Conservation (phyloP, 2,113 vertebrate genomes). For the Entelurus aequoreus region DNA sequence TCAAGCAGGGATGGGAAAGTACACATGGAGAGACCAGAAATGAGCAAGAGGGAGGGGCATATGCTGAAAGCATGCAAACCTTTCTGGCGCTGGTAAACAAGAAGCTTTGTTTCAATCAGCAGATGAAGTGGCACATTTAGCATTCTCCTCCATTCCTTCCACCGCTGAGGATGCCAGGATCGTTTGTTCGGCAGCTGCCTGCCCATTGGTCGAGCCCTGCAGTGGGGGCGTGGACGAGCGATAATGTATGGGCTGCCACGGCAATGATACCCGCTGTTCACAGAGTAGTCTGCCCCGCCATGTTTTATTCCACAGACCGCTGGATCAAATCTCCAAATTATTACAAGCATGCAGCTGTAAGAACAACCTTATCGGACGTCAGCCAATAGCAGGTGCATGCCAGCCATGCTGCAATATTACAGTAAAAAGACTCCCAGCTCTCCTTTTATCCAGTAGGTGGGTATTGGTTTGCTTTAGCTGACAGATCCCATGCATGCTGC, state of each 20-base stretch:
- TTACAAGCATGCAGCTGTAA: conserved; percentile 41
- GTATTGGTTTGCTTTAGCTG: conserved; percentile 24
- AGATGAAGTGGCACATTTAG: conserved; percentile 55
- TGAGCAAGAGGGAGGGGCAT: conserved; percentile 34
- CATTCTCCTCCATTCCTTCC: conserved; percentile 42
- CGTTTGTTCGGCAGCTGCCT: conserved; percentile 50
- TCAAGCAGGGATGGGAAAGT: conserved; percentile 49
- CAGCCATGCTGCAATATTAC: conserved; percentile 20
- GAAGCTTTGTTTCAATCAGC: conserved; percentile 66
- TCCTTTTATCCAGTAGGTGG: conserved; percentile 9
- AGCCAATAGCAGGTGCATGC: conserved; percentile 50
- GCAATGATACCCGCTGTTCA: conserved; percentile 60
- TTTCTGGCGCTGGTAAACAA: conserved; percentile 62
- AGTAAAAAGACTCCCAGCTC: conserved; percentile 7
- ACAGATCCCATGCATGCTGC: conserved; percentile 43
- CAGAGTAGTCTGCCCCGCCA: conserved; percentile 60
- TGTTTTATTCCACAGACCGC: conserved; percentile 41
- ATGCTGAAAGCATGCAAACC: conserved; percentile 65
- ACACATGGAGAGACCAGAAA: conserved; percentile 22
- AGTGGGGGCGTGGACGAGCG: conserved; percentile 28
- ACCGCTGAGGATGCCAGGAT: conserved; percentile 19
- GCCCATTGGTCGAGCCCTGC: conserved; percentile 40
- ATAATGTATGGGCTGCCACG: conserved; percentile 64
- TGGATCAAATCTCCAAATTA: conserved; percentile 44
- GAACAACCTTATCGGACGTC: conserved; percentile 35